Evolutionary conservation across 2,797 vertebrate species (phyloP).

Genomic region (Microchirus variegatus): DNA sequence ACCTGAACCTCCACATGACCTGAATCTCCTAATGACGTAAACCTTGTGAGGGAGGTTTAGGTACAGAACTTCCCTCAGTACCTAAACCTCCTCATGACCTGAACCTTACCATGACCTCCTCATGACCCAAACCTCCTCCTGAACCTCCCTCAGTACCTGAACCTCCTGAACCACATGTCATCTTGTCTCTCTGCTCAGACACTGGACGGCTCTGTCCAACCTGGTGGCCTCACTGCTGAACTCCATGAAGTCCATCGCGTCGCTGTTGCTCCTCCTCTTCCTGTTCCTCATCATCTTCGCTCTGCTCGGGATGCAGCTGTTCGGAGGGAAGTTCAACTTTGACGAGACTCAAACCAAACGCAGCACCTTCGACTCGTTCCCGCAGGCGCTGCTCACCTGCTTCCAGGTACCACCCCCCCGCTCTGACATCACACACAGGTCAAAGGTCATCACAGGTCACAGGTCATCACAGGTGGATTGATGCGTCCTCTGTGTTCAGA

Average conservation of each 20-base stretch:
- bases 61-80: too few relatives aligned
- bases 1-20: too few relatives aligned
- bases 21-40: too few relatives aligned
- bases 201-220: conserved; percentile 97
- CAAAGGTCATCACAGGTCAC: too few relatives aligned
- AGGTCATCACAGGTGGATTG: too few relatives aligned
- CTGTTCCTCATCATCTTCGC: conserved; percentile 99
- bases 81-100: too few relatives aligned
- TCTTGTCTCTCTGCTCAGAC: conserved; percentile 74
- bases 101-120: too few relatives aligned
- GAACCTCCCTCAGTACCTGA: too few relatives aligned
- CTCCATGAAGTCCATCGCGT: conserved; percentile 99
- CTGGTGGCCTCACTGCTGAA: conserved; percentile 97
- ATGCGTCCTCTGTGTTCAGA: conserved; percentile 51
- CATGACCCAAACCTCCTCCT: too few relatives aligned
- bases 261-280: conserved; percentile 95
- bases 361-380: conserved; percentile 98
- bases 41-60: too few relatives aligned
- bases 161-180: too few relatives aligned
- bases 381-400: conserved; percentile 95
- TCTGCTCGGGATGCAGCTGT: conserved; percentile 98
- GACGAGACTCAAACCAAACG: conserved; percentile 98
- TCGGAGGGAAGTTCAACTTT: conserved; percentile 98
- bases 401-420: conserved; percentile 87
- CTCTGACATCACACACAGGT: too few relatives aligned